Percentiles rank a stretch among this genome's conserved stretches.
phyloP scores from a whole-genome alignment of 2,113 vertebrate genomes.

The Choloepus hoffmanni region DNA sequence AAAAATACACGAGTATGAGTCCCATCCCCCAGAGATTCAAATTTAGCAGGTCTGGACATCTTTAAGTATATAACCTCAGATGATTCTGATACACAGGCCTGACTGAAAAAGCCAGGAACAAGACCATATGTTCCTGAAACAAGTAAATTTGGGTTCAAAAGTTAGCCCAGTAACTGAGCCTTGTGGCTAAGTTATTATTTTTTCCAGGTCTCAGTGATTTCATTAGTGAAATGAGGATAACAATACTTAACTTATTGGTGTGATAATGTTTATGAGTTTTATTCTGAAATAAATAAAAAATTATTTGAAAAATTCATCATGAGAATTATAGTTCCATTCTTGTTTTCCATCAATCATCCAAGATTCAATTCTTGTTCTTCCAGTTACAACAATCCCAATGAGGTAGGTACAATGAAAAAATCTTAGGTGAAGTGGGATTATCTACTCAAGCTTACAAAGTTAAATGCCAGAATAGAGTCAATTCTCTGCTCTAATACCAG shows the following conservation, averaged over 20 bases:
- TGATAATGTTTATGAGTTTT: neutral
- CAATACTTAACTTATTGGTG: fast-evolving
- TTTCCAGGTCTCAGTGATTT: neutral
- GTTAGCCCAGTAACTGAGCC: neutral
- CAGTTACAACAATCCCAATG: neutral
- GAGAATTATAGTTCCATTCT: neutral
- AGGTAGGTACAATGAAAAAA: neutral
- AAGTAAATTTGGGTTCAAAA: fast-evolving
- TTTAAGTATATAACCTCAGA: fast-evolving
- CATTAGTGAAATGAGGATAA: neutral
- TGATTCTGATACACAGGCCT: neutral
- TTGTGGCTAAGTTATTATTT: neutral
- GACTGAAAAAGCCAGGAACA: neutral
- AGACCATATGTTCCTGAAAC: neutral
- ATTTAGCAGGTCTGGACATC: neutral
- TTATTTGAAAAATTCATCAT: neutral
- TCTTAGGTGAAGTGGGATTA: neutral
- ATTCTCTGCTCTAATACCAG: neutral
- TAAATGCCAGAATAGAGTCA: neutral
- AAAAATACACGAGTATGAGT: neutral
- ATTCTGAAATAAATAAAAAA: neutral
- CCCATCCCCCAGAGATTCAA: neutral
- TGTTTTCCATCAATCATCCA: neutral
- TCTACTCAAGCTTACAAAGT: neutral
- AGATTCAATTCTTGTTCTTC: neutral